Evolutionary conservation across 2,797 vertebrate species (phyloP).

Genomic region (Scolopax bukidnonensis): DNA sequence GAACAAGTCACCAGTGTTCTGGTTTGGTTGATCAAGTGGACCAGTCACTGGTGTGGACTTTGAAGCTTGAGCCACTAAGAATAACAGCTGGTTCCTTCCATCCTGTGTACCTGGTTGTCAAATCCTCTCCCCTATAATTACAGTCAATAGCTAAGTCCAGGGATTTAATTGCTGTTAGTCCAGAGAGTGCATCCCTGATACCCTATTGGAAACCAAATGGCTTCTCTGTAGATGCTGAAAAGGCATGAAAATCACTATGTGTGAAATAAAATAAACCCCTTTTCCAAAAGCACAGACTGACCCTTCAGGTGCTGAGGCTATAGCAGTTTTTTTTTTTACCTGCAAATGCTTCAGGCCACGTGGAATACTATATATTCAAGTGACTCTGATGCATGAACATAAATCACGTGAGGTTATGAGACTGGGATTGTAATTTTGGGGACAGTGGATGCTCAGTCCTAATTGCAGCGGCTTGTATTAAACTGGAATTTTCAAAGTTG

Average conservation of each 20-base stretch:
- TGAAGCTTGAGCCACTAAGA: neutral
- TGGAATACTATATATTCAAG: neutral
- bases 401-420: neutral
- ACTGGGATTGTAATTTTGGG: neutral
- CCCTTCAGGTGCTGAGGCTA: neutral
- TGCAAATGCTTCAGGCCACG: neutral
- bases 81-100: neutral
- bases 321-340: neutral
- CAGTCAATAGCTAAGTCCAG: neutral
- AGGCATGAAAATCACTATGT: neutral
- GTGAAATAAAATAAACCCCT: neutral
- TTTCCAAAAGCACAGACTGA: neutral
- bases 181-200: neutral
- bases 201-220: neutral
- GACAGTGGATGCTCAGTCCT: neutral
- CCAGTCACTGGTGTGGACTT: neutral
- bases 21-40: neutral
- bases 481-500: slow-evolving; percentile 9
- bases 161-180: neutral
- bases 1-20: neutral
- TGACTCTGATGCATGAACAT: neutral
- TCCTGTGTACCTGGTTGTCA: neutral
- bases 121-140: neutral
- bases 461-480: neutral
- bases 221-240: neutral